Base-by-base conservation (phyloP, 2,888 invertebrate genomes). In the Polymixis flavicincta region DNA sequence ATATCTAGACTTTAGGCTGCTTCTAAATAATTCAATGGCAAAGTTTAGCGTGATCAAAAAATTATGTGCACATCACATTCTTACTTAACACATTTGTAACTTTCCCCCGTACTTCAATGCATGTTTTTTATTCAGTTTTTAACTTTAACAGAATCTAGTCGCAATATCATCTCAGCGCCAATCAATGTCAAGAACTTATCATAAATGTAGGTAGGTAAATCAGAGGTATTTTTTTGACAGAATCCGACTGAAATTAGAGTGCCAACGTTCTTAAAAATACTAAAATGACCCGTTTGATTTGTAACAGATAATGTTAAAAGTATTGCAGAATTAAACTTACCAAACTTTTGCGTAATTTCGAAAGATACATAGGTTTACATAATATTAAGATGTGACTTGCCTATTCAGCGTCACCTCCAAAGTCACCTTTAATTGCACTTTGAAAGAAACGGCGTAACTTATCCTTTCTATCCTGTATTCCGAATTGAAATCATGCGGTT, bases 11-110 rank as follows among this genome's bases (percentile, higher is more conserved):
- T 42, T 42, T 42, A 9, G 11, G 42, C 42, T 42, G 11, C 19
- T 19, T 32, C 22, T 22, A 2, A 9, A 2, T 32, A 17, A 17
- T 52, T 32, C 6, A 13, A 19, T 13, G 45, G 7, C n/a, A n/a
- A n/a, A 9, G 0, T 8, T 8, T 32, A 1, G 0, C 2, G 14
- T 1, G 4, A 17, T 5, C n/a, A 17, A n/a, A 9, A n/a, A n/a
- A 2, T 0, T n/a, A n/a, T 63, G 8, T n/a, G 22, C 14, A 42
- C 5, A n/a, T 37, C n/a, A 17, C 9, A 9, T 22, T 17, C 8
- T 22, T 37, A 14, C 6, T n/a, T 42, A 17, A 22, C 37, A 61
- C 8, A n/a, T 61, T 32, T 61, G 4, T 8, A n/a, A n/a, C 32
- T 55, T 48, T 48, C 48, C 4, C 0, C 14, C 17, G 1, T 48